A percentile compares a stretch with the other conserved stretches of the same genome.
Conservation (phyloP, 2,888 invertebrate genomes). For the Sceliomorpha sp. region DNA sequence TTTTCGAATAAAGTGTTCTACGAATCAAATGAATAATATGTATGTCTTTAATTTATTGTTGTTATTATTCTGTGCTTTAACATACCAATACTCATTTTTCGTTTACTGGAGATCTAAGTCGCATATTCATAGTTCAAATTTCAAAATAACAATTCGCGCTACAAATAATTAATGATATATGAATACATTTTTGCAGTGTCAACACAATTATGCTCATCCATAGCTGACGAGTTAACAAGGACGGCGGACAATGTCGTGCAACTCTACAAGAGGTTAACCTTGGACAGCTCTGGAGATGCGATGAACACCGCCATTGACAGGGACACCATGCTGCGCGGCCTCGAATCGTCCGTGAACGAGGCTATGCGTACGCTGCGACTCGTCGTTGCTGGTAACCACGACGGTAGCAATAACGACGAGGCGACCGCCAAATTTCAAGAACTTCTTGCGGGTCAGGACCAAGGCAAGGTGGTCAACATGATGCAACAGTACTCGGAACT, state of each 20-base stretch:
- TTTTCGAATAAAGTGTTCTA: too few species aligned
- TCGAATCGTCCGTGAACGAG: slow-evolving; percentile 78
- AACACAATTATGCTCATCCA: slow-evolving; percentile 84
- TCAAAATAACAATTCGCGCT: slow-evolving; percentile 4
- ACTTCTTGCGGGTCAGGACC: slow-evolving; percentile 79
- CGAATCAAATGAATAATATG: not conserved
- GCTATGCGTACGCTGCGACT: slow-evolving; percentile 78
- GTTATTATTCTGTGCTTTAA: not conserved
- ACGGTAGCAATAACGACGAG: slow-evolving; percentile 67
- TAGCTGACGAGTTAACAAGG: slow-evolving; percentile 84
- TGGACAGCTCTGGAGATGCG: slow-evolving; percentile 80
- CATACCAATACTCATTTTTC: too few species aligned
- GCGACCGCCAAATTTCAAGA: slow-evolving; percentile 82
- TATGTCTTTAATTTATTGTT: not conserved
- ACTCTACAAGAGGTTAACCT: slow-evolving; percentile 84
- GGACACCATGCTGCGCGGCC: slow-evolving; percentile 80
- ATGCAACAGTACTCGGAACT: slow-evolving; percentile 85
- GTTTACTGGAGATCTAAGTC: not conserved
- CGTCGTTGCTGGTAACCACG: slow-evolving; percentile 69
- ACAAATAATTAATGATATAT: too few species aligned
- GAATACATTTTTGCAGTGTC: slow-evolving; percentile 81
- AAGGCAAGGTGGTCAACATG: slow-evolving; percentile 82
- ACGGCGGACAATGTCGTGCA: slow-evolving; percentile 87
- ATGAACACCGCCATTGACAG: slow-evolving; percentile 72
- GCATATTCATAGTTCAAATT: slow-evolving; percentile 2